Evolutionary conservation across 1,140 invertebrate species (phyloP), one percentile per base, ranked within the genome.

Genomic region (Pachyrhynchus sulphureomaculatus): DNA sequence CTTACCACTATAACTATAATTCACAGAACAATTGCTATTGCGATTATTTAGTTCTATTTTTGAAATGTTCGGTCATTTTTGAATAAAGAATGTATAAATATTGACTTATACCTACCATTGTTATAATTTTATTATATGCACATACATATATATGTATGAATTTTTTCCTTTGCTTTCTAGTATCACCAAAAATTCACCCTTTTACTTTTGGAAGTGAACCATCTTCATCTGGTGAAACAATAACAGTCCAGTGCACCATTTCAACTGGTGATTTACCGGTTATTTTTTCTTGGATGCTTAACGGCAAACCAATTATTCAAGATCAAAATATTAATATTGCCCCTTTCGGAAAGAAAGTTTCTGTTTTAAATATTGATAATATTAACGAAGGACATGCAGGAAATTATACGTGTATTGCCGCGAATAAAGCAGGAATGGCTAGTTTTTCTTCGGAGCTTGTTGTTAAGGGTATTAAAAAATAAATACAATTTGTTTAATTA

Each of bases 361-460:
- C 84, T 59, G 80, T 91, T 67, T 77, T 96, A 57, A 85, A 84
- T 20, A 93, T 95, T 62, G 85, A 89, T 59, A 83, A 86, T 10
- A 41, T 60, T 12, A 60, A 17, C 15, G 86, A 88, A 51, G 81
- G 83, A 88, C 89, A 36, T 92, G 91, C 79, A 17, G 87, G 87
- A 32, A 80, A 84, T 62, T 89, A 87, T 74, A 84, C 84, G 61
- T 89, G 87, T 76, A 82, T 83, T 36, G 89, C 86, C 64, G 81
- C 82, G 49, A 91, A 91, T 83, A 36, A 89, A 18, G 88, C 86
- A 64, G 88, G 86, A 56, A 77, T 77, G 64, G 82, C 82, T 42
- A 85, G 82, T 70, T 84, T 86, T 72, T 84, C 86, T 39, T 81
- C 87, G 34, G 79, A 79, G 68, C 78, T 91, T 70, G 82, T 84